A percentile compares a stretch with the other conserved stretches of the same genome.
phyloP scores from a whole-genome alignment of 2,113 vertebrate genomes.

The Hemiprocne comata region DNA sequence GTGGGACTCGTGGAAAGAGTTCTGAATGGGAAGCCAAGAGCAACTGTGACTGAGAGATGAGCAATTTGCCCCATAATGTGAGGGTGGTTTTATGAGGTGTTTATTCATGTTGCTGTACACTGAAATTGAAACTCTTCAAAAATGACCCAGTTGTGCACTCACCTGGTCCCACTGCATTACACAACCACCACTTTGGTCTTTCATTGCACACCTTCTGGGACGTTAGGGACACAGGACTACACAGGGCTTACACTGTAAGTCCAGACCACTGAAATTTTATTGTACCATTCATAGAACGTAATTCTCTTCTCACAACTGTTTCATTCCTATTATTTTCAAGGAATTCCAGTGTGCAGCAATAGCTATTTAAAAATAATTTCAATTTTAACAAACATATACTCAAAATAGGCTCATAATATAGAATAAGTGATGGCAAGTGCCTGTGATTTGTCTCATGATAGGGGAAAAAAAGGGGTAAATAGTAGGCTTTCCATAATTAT shows the following conservation, averaged over 20 bases:
- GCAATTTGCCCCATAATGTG: slow-evolving; percentile 52
- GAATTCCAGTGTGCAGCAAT: neutral
- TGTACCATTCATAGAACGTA: neutral
- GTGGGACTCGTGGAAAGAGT: neutral
- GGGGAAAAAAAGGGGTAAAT: neutral
- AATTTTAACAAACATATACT: neutral
- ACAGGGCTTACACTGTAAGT: neutral
- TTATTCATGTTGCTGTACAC: neutral
- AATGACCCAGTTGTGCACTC: neutral
- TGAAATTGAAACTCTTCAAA: neutral
- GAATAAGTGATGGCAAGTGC: fast-evolving
- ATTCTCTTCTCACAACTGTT: neutral
- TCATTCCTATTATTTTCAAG: neutral
- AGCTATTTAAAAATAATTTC: neutral
- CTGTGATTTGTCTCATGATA: neutral
- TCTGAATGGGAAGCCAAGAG: neutral
- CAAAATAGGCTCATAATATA: neutral
- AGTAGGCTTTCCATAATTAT: neutral
- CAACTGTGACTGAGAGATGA: slow-evolving; percentile 53
- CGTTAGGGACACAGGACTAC: neutral
- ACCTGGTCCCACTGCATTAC: neutral
- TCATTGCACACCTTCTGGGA: neutral
- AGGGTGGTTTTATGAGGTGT: slow-evolving; percentile 3
- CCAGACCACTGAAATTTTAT: neutral
- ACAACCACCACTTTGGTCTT: neutral